Percentiles rank a stretch among this genome's conserved stretches.
These are phyloP conservation scores for Plecturocebus donacophilus DNA, from an alignment of 2,113 vertebrate genomes.

Conservation along the genomic window DNA sequence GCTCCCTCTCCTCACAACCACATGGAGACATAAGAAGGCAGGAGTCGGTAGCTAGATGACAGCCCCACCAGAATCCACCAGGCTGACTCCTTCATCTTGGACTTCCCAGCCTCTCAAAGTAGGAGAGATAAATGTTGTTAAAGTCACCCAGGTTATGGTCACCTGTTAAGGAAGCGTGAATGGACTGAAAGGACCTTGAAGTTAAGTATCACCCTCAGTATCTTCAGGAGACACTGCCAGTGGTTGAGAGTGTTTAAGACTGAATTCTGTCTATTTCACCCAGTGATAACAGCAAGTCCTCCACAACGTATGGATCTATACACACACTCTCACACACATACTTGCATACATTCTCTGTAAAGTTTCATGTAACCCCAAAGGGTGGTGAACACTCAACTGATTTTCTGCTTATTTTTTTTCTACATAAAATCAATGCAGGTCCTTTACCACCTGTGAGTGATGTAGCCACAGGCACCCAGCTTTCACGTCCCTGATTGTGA, in stretches of 20 bases:
- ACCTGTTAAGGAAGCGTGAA: neutral
- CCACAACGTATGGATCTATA: neutral
- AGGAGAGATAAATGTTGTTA: neutral
- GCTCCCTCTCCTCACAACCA: neutral
- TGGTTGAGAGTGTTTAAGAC: neutral
- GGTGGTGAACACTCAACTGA: neutral
- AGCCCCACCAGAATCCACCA: neutral
- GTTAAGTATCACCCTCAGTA: neutral
- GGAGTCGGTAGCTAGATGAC: neutral
- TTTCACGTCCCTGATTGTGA: neutral
- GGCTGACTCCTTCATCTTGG: neutral
- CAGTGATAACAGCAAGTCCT: neutral
- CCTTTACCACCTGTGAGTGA: neutral
- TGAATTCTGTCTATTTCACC: neutral
- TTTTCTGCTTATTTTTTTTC: neutral
- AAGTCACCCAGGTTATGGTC: neutral
- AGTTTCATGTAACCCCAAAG: neutral
- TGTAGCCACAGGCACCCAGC: accelerated
- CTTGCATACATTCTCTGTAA: neutral
- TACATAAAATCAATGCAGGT: neutral
- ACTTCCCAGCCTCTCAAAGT: neutral
- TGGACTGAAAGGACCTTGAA: no score
- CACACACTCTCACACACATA: neutral
- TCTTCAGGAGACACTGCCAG: no score
- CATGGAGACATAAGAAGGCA: neutral